These are phyloP conservation scores for Actinemys pallida DNA, from an alignment of 2,113 vertebrate genomes.

Conservation along the genomic window DNA sequence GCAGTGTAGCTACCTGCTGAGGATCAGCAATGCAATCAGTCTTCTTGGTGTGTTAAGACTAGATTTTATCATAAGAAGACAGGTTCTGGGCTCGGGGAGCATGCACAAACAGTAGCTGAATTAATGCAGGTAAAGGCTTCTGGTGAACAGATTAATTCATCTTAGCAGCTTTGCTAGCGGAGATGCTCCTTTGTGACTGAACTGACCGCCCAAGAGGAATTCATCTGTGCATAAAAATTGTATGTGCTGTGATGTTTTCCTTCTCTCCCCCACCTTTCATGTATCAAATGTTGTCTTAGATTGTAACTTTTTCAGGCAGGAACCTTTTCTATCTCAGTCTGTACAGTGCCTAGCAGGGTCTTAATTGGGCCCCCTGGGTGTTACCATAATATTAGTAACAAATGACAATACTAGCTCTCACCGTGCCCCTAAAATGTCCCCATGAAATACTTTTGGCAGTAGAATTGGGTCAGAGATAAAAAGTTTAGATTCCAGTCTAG, in stretches of 20 bases:
- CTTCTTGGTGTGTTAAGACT: background rate
- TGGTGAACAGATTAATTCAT: conserved; percentile 17
- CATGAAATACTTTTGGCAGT: background rate
- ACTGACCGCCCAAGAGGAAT: background rate
- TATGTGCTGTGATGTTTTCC: background rate
- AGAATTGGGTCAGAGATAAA: background rate
- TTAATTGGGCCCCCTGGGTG: background rate
- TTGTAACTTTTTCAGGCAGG: background rate
- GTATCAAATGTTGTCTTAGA: background rate
- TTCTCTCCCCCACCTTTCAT: background rate
- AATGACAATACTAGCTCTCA: background rate
- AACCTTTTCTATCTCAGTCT: background rate
- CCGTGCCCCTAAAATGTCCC: background rate
- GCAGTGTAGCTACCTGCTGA: background rate
- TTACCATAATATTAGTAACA: background rate
- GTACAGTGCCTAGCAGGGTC: background rate
- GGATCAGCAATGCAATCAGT: background rate
- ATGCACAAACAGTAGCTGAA: background rate
- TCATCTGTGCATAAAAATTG: background rate
- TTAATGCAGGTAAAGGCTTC: conserved; percentile 15
- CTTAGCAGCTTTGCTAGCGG: conserved; percentile 45
- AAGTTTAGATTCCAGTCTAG: background rate
- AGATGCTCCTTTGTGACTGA: background rate
- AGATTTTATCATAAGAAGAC: background rate
- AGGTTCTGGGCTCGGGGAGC: background rate